Conservation (phyloP, 2,113 vertebrate genomes). For the Chloropsis hardwickii region DNA sequence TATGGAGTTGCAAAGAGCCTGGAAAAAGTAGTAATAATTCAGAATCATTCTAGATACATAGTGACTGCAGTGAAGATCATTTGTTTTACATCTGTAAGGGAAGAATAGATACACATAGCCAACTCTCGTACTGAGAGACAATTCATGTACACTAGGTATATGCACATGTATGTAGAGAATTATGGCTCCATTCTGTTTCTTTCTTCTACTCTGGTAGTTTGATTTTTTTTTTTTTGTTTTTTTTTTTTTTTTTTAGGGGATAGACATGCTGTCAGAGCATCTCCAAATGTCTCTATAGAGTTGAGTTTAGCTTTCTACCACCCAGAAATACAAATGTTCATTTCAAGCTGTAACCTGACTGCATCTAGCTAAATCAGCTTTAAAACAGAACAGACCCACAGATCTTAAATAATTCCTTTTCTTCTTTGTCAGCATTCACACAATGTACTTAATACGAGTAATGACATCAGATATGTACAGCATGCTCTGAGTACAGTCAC, state of each 20-base stretch:
- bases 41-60: not conserved
- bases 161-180: not conserved
- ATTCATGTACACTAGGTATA: not conserved
- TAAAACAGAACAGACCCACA: conserved; percentile 1
- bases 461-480: not conserved
- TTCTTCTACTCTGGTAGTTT: not conserved
- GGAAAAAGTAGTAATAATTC: not conserved
- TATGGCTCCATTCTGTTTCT: not conserved
- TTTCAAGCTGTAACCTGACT: not conserved
- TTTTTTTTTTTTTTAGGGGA: not conserved
- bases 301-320: not conserved
- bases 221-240: too few relatives aligned
- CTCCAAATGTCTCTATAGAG: not conserved
- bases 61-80: not conserved
- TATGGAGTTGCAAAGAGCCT: not conserved
- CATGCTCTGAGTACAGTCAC: not conserved
- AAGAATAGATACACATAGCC: not conserved
- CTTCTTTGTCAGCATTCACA: conserved; percentile 9
- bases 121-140: not conserved
- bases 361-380: not conserved
- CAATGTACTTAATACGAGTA: not conserved
- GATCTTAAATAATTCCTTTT: conserved; percentile 36
- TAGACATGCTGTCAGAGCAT: not conserved
- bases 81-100: not conserved
- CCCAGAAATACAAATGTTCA: not conserved